Evolutionary conservation across 2,113 vertebrate species (phyloP).

Genomic region (Porphyrio hochstetteri): DNA sequence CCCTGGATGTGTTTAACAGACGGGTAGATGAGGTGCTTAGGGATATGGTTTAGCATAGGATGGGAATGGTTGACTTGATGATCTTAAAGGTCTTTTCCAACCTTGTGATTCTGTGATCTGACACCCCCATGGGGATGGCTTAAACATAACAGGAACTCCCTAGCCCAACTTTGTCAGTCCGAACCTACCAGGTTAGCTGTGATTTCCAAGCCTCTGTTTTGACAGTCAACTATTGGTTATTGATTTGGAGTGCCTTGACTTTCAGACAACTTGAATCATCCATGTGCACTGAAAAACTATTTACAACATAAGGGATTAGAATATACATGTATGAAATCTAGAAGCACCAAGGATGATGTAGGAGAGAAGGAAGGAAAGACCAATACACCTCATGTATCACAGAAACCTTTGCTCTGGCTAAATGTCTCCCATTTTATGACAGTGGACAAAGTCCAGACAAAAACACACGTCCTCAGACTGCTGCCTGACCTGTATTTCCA

Average conservation of each 20-base stretch:
- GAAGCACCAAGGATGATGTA: background rate
- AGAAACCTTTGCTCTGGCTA: background rate
- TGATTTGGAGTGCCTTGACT: background rate
- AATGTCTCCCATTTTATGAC: background rate
- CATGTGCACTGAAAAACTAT: background rate
- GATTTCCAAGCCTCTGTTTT: background rate
- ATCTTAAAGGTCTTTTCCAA: too few species aligned
- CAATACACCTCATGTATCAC: background rate
- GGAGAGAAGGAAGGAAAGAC: background rate
- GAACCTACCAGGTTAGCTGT: background rate
- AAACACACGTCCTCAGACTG: background rate
- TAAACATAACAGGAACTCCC: background rate
- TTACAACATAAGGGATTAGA: background rate
- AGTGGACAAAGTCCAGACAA: background rate
- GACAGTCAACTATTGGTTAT: background rate
- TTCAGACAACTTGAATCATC: background rate
- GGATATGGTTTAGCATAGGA: too few species aligned
- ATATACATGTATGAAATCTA: background rate
- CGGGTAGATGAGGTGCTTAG: too few species aligned
- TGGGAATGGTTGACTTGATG: too few species aligned
- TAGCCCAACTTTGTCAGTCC: background rate
- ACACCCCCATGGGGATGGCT: too few species aligned
- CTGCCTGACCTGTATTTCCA: background rate
- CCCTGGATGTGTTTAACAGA: too few species aligned
- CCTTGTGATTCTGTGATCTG: too few species aligned